These are phyloP conservation scores for Prenolepis imparis DNA, from an alignment of 2,888 invertebrate genomes.

Conservation along the genomic window DNA sequence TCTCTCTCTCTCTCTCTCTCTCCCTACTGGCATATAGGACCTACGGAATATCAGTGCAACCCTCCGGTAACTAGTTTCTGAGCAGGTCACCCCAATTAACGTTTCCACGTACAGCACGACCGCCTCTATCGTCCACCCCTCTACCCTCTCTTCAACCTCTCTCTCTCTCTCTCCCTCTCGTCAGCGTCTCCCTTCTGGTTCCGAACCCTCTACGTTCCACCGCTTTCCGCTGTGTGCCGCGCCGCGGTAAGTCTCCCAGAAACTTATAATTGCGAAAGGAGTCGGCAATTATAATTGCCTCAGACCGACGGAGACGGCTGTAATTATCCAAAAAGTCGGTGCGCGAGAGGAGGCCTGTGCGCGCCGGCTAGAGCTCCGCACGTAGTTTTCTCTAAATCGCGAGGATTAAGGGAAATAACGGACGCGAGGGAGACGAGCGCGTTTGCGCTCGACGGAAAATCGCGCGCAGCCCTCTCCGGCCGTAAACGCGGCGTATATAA, in stretches of 20 bases:
- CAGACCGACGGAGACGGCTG: constrained; percentile 82
- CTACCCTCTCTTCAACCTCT: constrained; percentile 29
- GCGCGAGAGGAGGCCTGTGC: constrained; percentile 46
- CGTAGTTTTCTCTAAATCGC: constrained; percentile 60
- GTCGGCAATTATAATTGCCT: constrained; percentile 86
- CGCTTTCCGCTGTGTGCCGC: constrained; percentile 71
- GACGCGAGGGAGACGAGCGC: constrained; percentile 16
- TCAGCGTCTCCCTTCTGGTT: constrained; percentile 55
- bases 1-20: background rate
- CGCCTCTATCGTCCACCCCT: constrained; percentile 66
- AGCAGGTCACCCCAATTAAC: constrained; percentile 86
- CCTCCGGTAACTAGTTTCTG: constrained; percentile 85
- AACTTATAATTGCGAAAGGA: constrained; percentile 87
- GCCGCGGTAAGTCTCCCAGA: constrained; percentile 81
- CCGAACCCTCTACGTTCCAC: constrained; percentile 67
- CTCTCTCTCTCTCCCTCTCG: constrained; percentile 54
- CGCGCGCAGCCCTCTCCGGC: constrained; percentile 1
- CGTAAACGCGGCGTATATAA: constrained; percentile 24
- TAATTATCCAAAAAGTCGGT: constrained; percentile 84
- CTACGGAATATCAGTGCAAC: constrained; percentile 81
- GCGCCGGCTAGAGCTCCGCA: constrained; percentile 48
- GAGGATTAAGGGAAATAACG: constrained; percentile 38
- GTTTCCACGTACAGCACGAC: constrained; percentile 83
- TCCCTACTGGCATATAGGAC: constrained; percentile 61
- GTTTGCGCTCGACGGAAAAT: constrained; percentile 46